Conservation (phyloP, 2,113 vertebrate genomes). For the Prinia subflava region DNA sequence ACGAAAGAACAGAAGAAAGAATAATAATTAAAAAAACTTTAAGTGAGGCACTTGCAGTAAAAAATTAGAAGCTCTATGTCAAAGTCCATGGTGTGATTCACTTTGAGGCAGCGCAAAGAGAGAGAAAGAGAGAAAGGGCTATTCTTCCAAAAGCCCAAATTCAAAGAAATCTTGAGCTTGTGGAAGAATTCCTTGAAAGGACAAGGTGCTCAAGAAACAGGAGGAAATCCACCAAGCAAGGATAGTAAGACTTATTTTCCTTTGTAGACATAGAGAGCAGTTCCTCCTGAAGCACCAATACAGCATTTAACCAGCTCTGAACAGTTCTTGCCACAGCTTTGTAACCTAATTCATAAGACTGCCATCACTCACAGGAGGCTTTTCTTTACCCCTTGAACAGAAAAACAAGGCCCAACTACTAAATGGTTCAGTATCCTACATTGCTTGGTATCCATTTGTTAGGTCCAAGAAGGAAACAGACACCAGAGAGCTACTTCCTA, state of each 20-base stretch:
- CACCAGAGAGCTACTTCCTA: neutral
- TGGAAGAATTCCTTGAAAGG: neutral
- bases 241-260: neutral
- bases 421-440: fast-evolving
- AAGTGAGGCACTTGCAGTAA: neutral
- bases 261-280: neutral
- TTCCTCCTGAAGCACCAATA: neutral
- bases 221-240: neutral
- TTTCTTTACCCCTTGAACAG: neutral
- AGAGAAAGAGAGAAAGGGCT: neutral
- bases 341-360: neutral
- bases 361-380: neutral
- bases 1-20: neutral
- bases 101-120: neutral
- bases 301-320: neutral
- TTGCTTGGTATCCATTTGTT: neutral
- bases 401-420: neutral
- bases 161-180: neutral
- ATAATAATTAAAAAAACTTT: neutral
- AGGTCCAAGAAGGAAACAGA: neutral
- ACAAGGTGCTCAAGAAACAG: neutral
- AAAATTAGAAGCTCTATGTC: neutral
- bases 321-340: neutral
- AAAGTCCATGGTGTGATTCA: neutral
- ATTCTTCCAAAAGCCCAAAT: neutral